A percentile compares a stretch with the other conserved stretches of the same genome.
These are phyloP conservation scores for Anthoscopus minutus DNA, from an alignment of 2,113 vertebrate genomes.

Conservation along the genomic window DNA sequence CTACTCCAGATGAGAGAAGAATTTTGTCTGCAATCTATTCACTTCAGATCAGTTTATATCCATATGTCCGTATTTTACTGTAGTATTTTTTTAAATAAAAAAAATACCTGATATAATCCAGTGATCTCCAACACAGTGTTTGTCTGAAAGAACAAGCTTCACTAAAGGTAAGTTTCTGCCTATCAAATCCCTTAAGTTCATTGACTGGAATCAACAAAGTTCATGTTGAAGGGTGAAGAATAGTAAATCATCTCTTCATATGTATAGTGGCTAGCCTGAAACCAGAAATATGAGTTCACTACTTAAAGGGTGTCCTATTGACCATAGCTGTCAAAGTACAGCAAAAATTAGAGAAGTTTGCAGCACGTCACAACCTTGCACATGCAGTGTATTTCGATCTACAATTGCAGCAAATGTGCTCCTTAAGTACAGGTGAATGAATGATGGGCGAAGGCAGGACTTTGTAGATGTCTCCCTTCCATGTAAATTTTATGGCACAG, in stretches of 20 bases:
- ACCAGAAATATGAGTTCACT: background rate
- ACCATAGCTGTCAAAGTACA: background rate
- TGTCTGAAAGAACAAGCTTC: background rate
- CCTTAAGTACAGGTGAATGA: background rate
- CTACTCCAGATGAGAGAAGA: conserved; percentile 51
- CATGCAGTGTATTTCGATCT: background rate
- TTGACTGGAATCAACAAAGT: background rate
- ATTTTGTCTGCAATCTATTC: conserved; percentile 40
- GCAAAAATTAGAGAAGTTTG: background rate
- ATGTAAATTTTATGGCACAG: background rate
- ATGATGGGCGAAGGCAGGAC: background rate
- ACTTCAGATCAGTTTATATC: background rate
- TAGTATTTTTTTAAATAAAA: background rate
- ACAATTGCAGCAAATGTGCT: background rate
- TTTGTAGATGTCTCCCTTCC: background rate
- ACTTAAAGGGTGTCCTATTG: background rate
- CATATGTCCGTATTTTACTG: background rate
- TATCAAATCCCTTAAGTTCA: background rate
- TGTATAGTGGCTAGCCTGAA: background rate
- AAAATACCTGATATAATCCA: background rate
- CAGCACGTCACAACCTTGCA: background rate
- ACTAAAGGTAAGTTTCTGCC: background rate
- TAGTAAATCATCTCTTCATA: background rate
- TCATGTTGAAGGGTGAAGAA: background rate
- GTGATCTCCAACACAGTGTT: background rate